Evolutionary conservation across 2,888 invertebrate species (phyloP).

Genomic region (Tetropium fuscum): DNA sequence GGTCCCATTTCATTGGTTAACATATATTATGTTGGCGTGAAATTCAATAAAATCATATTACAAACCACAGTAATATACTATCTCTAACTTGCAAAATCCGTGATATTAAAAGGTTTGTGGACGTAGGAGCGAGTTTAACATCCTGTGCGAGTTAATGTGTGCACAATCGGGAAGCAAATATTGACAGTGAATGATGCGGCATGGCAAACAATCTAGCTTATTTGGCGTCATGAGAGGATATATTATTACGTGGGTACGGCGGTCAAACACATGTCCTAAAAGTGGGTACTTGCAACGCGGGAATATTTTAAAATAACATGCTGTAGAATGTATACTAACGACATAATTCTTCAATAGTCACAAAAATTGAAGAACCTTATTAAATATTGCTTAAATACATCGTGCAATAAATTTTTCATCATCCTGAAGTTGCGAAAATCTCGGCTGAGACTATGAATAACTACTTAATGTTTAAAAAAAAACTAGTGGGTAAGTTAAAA

Average conservation of each 20-base stretch:
- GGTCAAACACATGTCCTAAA: slow-evolving; percentile 22
- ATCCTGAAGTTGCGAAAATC: slow-evolving; percentile 89
- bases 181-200: slow-evolving; percentile 40
- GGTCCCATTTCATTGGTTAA: no score
- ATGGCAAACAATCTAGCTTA: slow-evolving; percentile 30
- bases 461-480: slow-evolving; percentile 94
- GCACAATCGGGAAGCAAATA: slow-evolving; percentile 39
- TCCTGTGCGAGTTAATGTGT: slow-evolving; percentile 31
- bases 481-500: slow-evolving; percentile 88
- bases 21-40: no score
- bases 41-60: no score
- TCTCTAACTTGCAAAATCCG: slow-evolving; percentile 1
- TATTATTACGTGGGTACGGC: slow-evolving; percentile 23
- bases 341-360: no score
- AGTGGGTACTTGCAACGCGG: no score
- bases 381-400: no score
- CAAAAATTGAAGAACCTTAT: no score
- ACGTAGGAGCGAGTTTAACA: slow-evolving; percentile 38
- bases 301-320: no score
- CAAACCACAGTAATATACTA: no score
- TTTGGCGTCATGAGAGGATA: slow-evolving; percentile 28
- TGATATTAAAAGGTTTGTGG: slow-evolving; percentile 25
- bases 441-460: slow-evolving; percentile 98
- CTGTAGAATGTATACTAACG: no score
- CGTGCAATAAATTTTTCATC: no score